These are phyloP conservation scores for Sternotherus odoratus DNA, from an alignment of 2,797 vertebrate species.

Conservation along the genomic window DNA sequence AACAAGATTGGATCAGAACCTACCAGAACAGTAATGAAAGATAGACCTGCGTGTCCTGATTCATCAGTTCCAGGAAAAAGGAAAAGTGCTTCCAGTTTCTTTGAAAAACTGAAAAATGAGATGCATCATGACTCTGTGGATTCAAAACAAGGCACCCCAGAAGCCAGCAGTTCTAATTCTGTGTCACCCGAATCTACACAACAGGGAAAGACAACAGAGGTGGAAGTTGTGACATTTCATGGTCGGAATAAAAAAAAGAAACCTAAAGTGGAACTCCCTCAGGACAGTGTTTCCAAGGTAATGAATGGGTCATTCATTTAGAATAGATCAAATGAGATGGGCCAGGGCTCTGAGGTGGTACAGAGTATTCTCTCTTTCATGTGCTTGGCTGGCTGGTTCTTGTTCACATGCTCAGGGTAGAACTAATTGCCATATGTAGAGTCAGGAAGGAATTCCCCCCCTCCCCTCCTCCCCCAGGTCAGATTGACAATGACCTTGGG, in stretches of 20 bases:
- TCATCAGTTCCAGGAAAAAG: background rate
- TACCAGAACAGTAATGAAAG: slow-evolving; percentile 8
- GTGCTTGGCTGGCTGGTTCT: background rate
- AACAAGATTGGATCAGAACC: background rate
- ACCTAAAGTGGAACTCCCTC: background rate
- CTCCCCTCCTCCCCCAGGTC: background rate
- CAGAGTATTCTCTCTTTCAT: background rate
- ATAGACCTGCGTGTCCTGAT: background rate
- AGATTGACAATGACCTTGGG: background rate
- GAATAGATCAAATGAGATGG: background rate
- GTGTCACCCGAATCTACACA: background rate
- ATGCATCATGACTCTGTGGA: background rate
- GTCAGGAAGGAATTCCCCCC: background rate
- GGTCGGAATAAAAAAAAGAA: slow-evolving; percentile 81
- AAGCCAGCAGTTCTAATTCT: background rate
- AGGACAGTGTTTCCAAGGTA: slow-evolving; percentile 63
- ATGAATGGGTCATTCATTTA: background rate
- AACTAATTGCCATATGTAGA: background rate
- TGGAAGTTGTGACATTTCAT: slow-evolving; percentile 87
- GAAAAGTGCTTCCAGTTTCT: slow-evolving; percentile 62
- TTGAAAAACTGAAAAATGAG: slow-evolving; percentile 66
- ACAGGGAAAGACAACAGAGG: background rate
- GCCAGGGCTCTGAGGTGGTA: background rate
- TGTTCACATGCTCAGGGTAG: background rate
- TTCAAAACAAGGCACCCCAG: background rate